Evolutionary conservation across 2,113 vertebrate species (phyloP).

Genomic region (Hucho hucho): DNA sequence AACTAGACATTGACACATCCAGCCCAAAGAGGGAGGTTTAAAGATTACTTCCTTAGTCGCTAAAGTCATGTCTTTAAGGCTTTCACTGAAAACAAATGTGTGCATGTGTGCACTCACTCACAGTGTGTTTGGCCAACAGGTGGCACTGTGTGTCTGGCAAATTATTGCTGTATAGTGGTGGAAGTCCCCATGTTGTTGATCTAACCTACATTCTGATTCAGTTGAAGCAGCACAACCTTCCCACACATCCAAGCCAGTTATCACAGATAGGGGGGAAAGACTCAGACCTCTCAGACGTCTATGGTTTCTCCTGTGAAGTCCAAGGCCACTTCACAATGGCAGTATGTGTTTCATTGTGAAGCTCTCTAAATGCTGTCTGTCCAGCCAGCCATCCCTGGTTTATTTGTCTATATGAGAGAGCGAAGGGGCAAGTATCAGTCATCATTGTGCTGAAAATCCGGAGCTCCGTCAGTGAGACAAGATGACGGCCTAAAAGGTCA

Average conservation of each 20-base stretch:
- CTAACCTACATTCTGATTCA: constrained; percentile 41
- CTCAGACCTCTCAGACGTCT: constrained; percentile 6
- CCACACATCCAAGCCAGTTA: constrained; percentile 22
- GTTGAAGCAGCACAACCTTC: constrained; percentile 19
- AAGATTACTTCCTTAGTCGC: too few relatives aligned
- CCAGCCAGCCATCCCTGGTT: background rate
- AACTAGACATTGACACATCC: too few relatives aligned
- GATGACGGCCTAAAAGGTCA: constrained; percentile 31
- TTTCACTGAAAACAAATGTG: background rate
- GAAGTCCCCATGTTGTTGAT: constrained; percentile 26
- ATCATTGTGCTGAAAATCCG: constrained; percentile 3
- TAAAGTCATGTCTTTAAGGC: background rate
- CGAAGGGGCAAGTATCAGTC: background rate
- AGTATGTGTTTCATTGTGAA: background rate
- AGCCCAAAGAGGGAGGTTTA: too few relatives aligned
- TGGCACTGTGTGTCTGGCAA: constrained; percentile 24
- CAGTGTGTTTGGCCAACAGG: constrained; percentile 24
- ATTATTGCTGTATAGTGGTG: background rate
- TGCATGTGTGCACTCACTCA: background rate
- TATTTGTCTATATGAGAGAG: background rate
- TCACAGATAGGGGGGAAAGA: background rate
- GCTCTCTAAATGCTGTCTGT: background rate
- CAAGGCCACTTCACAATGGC: background rate
- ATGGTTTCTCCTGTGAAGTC: constrained; percentile 3
- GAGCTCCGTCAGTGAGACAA: constrained; percentile 4